phyloP scores from a whole-genome alignment of 2,888 invertebrate genomes.

The Pollenia amentaria region DNA sequence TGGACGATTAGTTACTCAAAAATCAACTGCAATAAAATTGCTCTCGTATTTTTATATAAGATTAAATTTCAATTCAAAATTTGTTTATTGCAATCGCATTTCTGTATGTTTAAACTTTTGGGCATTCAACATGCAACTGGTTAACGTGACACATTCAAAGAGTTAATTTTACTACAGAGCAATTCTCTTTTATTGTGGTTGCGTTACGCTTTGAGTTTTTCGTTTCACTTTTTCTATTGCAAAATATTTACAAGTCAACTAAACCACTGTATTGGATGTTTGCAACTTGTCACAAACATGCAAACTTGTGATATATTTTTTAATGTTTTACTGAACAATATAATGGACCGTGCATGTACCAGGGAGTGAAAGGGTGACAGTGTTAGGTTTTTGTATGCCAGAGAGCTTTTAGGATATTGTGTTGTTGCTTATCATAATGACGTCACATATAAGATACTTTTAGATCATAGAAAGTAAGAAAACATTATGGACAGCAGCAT shows the following conservation, averaged over 20 bases:
- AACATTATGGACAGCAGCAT: too few species aligned
- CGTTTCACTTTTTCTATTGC: background rate
- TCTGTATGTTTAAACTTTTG: too few species aligned
- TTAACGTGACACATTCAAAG: background rate
- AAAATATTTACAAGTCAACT: background rate
- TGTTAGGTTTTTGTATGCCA: background rate
- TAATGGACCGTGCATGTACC: constrained; percentile 10
- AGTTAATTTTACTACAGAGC: constrained; percentile 11
- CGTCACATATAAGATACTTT: too few species aligned
- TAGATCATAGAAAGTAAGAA: too few species aligned
- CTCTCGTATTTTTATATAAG: too few species aligned
- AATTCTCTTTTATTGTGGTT: constrained; percentile 20
- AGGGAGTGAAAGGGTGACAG: background rate
- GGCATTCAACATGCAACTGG: background rate
- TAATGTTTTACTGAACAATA: background rate
- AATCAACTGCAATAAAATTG: too few species aligned
- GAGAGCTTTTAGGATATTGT: too few species aligned
- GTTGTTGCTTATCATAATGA: too few species aligned
- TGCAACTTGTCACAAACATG: background rate
- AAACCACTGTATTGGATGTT: constrained; percentile 14
- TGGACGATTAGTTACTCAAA: too few species aligned
- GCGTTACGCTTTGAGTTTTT: constrained; percentile 1
- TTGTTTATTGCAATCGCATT: too few species aligned
- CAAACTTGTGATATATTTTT: constrained; percentile 19
- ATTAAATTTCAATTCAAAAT: too few species aligned